These are phyloP conservation scores for Leptogaster cylindrica DNA, from an alignment of 2,888 invertebrate species.

Conservation along the genomic window DNA sequence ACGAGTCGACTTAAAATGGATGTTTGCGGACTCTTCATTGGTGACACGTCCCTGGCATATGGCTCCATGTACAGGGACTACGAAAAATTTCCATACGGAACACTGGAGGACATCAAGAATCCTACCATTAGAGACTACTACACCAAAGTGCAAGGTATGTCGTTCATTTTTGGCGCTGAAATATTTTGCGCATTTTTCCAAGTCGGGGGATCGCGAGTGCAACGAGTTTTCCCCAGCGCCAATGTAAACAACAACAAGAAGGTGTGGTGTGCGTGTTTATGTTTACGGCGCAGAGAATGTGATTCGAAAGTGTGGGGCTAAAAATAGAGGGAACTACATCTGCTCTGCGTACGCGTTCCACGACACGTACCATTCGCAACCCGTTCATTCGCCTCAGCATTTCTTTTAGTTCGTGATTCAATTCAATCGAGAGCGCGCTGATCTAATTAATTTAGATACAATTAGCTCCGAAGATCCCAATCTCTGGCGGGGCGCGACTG, in stretches of 20 bases:
- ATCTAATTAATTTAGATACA: too few relatives aligned
- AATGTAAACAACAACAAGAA: slow-evolving; percentile 38
- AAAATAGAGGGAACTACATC: slow-evolving; percentile 10
- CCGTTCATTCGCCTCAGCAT: neutral
- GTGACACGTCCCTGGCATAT: slow-evolving; percentile 64
- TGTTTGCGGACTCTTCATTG: slow-evolving; percentile 64
- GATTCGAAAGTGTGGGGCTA: slow-evolving; percentile 23
- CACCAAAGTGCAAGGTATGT: slow-evolving; percentile 59
- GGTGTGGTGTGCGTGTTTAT: slow-evolving; percentile 27
- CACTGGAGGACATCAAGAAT: slow-evolving; percentile 54
- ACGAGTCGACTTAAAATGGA: slow-evolving; percentile 60
- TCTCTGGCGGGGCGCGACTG: too few relatives aligned
- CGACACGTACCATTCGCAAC: slow-evolving; percentile 7
- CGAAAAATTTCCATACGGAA: slow-evolving; percentile 63
- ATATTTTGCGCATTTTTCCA: slow-evolving; percentile 4
- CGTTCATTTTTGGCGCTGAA: neutral
- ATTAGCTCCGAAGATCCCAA: too few relatives aligned
- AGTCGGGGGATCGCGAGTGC: slow-evolving; percentile 4
- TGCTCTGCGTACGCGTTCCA: neutral
- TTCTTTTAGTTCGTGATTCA: too few relatives aligned
- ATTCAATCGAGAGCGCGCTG: too few relatives aligned
- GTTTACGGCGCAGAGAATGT: slow-evolving; percentile 6
- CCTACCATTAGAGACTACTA: slow-evolving; percentile 58
- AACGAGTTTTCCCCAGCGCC: too few relatives aligned
- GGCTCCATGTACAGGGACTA: slow-evolving; percentile 65